Percentiles rank a stretch among this genome's conserved stretches.
Evolutionary conservation across 1,140 invertebrate genomes (phyloP).

Genomic region (Planococcus citri): DNA sequence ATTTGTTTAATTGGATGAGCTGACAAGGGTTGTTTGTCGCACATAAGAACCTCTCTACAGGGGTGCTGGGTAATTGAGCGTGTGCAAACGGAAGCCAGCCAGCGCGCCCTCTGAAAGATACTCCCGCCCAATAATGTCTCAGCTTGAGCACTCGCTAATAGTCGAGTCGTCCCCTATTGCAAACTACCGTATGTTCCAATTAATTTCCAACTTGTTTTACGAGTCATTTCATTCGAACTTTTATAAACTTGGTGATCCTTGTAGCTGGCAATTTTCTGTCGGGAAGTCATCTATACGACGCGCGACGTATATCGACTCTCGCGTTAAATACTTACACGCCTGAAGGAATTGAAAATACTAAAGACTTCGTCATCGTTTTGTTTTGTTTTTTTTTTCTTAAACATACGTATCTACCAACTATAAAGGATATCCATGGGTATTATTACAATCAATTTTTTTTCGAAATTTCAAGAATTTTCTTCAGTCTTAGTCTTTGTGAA

Average conservation of each 20-base stretch:
- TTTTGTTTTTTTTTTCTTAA: no score
- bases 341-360: no score
- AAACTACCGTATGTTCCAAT: conserved; percentile 5
- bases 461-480: no score
- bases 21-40: conserved; percentile 17
- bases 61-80: conserved; percentile 17
- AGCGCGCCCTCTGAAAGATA: conserved; percentile 1
- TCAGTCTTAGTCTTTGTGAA: no score
- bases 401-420: no score
- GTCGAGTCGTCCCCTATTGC: not conserved
- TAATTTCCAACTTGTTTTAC: conserved; percentile 14
- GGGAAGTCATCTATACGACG: no score
- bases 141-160: conserved; percentile 16
- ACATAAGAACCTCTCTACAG: not conserved
- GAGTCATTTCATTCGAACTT: conserved; percentile 11
- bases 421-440: no score
- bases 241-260: not conserved
- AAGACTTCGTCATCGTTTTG: no score
- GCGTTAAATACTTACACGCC: no score
- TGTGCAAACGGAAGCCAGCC: conserved; percentile 14
- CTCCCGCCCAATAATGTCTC: conserved; percentile 14
- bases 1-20: conserved; percentile 18
- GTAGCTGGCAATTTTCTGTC: no score
- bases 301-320: no score
- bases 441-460: no score